Conservation (phyloP, 2,888 invertebrate genomes). For the Dyspetes luteomarginatus region DNA sequence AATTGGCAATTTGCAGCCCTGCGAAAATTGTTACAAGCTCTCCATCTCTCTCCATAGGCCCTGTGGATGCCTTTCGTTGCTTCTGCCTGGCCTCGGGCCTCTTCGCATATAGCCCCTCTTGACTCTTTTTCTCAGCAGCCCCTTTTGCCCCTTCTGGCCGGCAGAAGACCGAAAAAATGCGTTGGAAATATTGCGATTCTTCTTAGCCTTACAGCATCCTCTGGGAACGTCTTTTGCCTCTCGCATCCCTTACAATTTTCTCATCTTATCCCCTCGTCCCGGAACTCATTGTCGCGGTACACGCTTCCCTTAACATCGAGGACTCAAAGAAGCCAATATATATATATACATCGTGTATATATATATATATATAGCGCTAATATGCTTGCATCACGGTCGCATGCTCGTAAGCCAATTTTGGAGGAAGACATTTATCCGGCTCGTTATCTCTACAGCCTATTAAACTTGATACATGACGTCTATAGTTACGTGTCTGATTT, state of each 20-base stretch:
- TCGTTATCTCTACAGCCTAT: slow-evolving; percentile 27
- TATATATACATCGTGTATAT: not conserved
- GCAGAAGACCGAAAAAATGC: not conserved
- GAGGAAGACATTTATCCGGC: slow-evolving; percentile 42
- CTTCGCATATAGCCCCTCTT: slow-evolving; percentile 38
- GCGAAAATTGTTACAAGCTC: slow-evolving; percentile 73
- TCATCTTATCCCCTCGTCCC: slow-evolving; percentile 42
- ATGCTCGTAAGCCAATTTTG: slow-evolving; percentile 53
- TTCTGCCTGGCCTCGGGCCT: slow-evolving; percentile 34
- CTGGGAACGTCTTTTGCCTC: slow-evolving; percentile 30
- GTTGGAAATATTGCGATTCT: slow-evolving; percentile 17
- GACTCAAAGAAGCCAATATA: slow-evolving; percentile 49
- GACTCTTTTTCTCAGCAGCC: slow-evolving; percentile 36
- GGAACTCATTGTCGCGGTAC: slow-evolving; percentile 60
- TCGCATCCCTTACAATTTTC: slow-evolving; percentile 21
- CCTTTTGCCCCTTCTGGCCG: not conserved
- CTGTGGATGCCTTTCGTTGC: slow-evolving; percentile 48
- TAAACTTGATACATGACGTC: slow-evolving; percentile 18
- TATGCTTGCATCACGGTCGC: slow-evolving; percentile 20
- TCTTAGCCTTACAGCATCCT: not conserved
- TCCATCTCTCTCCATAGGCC: slow-evolving; percentile 11
- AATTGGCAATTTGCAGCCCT: slow-evolving; percentile 79
- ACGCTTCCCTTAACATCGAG: slow-evolving; percentile 63
- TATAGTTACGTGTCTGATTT: slow-evolving; percentile 20
- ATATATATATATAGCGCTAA: not conserved